Conservation (phyloP, 2,888 invertebrate species). For the Nineta flava region DNA sequence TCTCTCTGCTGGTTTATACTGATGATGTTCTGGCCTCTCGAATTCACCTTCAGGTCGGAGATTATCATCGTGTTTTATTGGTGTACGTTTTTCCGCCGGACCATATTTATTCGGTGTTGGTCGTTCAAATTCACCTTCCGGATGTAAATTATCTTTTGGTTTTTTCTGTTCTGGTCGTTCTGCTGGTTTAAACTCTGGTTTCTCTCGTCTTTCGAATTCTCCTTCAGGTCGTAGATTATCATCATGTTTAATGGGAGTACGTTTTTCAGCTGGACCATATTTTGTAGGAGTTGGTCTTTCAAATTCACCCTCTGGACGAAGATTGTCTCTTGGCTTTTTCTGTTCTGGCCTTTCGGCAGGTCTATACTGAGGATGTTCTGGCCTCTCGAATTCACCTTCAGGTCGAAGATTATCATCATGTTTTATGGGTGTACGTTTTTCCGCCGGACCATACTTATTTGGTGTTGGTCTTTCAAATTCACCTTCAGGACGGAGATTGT, state of each 20-base stretch:
- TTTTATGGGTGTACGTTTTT: slow-evolving; percentile 38
- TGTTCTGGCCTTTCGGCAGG: slow-evolving; percentile 28
- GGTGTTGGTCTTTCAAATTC: slow-evolving; percentile 32
- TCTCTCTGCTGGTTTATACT: slow-evolving; percentile 24
- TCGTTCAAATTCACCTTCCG: slow-evolving; percentile 34
- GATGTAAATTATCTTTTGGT: slow-evolving; percentile 33
- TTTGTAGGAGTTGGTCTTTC: slow-evolving; percentile 17
- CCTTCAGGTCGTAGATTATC: slow-evolving; percentile 32
- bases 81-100: slow-evolving; percentile 30
- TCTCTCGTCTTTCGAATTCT: slow-evolving; percentile 24
- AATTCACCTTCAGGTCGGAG: slow-evolving; percentile 30
- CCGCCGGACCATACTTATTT: slow-evolving; percentile 31
- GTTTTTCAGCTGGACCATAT: slow-evolving; percentile 21
- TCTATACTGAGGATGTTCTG: slow-evolving; percentile 19
- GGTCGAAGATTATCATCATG: slow-evolving; percentile 29
- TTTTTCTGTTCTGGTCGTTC: slow-evolving; percentile 33
- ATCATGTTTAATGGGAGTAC: slow-evolving; percentile 17
- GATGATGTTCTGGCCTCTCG: slow-evolving; percentile 24
- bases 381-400: slow-evolving; percentile 26
- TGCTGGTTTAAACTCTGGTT: slow-evolving; percentile 24
- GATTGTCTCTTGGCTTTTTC: slow-evolving; percentile 28
- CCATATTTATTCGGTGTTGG: slow-evolving; percentile 31
- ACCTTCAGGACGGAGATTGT: slow-evolving; percentile 35
- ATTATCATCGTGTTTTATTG: slow-evolving; percentile 27
- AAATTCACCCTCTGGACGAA: slow-evolving; percentile 36